phyloP scores from a whole-genome alignment of 2,797 vertebrate genomes.

The Bradypus variegatus region DNA sequence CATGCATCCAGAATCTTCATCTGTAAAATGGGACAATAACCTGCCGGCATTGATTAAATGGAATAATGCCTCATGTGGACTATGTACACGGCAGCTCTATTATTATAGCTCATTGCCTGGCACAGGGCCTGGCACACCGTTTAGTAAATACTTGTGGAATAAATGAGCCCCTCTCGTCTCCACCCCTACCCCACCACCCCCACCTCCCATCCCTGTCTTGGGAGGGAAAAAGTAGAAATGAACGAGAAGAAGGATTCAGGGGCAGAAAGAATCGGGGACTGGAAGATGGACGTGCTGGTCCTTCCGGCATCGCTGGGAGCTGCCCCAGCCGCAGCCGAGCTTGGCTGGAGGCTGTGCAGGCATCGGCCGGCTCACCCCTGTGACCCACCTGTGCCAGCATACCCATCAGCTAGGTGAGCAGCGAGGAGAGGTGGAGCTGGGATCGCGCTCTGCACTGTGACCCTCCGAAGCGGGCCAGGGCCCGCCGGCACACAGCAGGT shows the following conservation, averaged over 20 bases:
- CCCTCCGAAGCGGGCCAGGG: not conserved
- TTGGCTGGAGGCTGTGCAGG: not conserved
- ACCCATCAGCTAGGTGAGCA: not conserved
- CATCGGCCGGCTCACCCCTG: not conserved
- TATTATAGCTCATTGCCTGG: not conserved
- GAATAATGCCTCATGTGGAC: not conserved
- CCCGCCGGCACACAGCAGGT: not conserved
- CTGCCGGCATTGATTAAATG: not conserved
- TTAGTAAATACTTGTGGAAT: conserved; percentile 15
- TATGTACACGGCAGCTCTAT: not conserved
- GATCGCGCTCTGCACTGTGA: not conserved
- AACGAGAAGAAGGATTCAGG: not conserved
- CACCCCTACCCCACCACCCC: not conserved
- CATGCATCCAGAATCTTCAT: not conserved
- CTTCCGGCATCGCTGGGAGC: not conserved
- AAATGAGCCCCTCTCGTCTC: not conserved
- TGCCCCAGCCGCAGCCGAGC: not conserved
- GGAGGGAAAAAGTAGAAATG: not conserved
- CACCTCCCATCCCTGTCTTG: not conserved
- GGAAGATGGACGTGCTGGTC: not conserved
- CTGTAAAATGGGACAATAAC: conserved; percentile 2
- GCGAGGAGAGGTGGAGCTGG: not conserved
- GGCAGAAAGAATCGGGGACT: not conserved
- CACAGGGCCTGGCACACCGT: not conserved
- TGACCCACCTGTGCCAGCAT: conserved; percentile 36